phyloP scores from a whole-genome alignment of 2,797 vertebrate species.

The Tragopan temminckii region DNA sequence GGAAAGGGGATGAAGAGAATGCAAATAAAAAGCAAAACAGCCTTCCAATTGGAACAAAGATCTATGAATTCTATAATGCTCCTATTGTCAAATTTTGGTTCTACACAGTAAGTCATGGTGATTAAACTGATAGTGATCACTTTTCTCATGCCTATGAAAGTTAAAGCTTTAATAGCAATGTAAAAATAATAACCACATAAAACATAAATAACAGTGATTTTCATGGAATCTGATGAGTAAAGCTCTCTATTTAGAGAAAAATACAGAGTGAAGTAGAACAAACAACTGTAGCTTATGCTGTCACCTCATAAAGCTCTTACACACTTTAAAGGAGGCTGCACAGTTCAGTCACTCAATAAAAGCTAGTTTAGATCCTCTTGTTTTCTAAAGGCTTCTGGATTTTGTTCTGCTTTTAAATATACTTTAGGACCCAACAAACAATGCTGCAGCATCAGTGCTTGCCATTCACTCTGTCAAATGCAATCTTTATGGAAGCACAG shows the following conservation, averaged over 20 bases:
- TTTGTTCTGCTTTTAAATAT: neutral
- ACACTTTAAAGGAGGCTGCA: neutral
- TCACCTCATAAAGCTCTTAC: neutral
- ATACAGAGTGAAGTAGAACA: neutral
- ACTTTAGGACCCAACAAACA: neutral
- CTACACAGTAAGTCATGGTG: conserved; percentile 90
- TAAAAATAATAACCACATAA: neutral
- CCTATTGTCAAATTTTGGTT: conserved; percentile 99
- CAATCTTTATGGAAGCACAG: neutral
- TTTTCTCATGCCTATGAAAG: neutral
- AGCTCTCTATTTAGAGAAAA: neutral
- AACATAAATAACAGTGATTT: neutral
- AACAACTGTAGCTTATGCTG: neutral
- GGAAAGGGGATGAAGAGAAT: conserved; percentile 95
- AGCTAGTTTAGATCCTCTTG: neutral
- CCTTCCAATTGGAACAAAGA: conserved; percentile 92
- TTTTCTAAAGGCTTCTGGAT: neutral
- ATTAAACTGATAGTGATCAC: neutral
- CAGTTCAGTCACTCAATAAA: neutral
- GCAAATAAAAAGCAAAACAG: conserved; percentile 88
- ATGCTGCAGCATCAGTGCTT: neutral
- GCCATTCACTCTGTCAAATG: neutral
- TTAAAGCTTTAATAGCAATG: neutral
- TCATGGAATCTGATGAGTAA: neutral
- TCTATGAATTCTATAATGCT: conserved; percentile 98